Percentiles rank a stretch among this genome's conserved stretches.
phyloP scores from a whole-genome alignment of 2,797 vertebrate species.

The Myotis daubentonii region DNA sequence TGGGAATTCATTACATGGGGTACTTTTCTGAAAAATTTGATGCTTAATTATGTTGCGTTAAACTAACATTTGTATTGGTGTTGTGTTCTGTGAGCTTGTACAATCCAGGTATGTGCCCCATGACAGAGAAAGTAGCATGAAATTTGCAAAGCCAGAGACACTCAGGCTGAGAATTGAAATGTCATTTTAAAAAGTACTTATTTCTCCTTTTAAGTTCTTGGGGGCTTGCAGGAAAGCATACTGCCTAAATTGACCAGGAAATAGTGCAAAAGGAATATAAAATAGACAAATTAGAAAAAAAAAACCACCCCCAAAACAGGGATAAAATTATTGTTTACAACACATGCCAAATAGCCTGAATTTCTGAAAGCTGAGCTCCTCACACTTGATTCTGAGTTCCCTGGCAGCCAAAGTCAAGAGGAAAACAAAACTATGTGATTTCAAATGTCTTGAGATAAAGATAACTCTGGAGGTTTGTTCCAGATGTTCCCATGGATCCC shows the following conservation, averaged over 20 bases:
- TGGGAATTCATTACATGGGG: neutral
- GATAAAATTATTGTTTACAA: neutral
- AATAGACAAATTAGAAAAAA: neutral
- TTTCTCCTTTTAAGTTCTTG: neutral
- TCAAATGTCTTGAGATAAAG: neutral
- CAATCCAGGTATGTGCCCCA: neutral
- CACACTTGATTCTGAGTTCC: neutral
- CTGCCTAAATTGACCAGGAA: neutral
- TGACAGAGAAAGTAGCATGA: neutral
- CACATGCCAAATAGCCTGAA: neutral
- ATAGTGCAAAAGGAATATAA: neutral
- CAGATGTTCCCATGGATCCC: neutral
- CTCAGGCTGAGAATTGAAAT: neutral
- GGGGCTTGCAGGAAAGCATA: neutral
- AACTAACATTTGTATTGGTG: neutral
- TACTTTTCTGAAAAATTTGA: constrained; percentile 1
- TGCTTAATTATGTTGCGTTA: neutral
- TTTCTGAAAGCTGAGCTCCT: neutral
- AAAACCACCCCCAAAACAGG: rapidly evolving
- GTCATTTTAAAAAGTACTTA: neutral
- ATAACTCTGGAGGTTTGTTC: neutral
- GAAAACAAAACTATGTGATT: neutral
- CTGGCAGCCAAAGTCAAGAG: constrained; percentile 4
- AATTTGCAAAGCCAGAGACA: neutral
- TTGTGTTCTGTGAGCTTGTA: neutral